Evolutionary conservation across 2,888 invertebrate species (phyloP), one percentile per base, ranked within the genome.

Genomic region (Dendrolimus houi): DNA sequence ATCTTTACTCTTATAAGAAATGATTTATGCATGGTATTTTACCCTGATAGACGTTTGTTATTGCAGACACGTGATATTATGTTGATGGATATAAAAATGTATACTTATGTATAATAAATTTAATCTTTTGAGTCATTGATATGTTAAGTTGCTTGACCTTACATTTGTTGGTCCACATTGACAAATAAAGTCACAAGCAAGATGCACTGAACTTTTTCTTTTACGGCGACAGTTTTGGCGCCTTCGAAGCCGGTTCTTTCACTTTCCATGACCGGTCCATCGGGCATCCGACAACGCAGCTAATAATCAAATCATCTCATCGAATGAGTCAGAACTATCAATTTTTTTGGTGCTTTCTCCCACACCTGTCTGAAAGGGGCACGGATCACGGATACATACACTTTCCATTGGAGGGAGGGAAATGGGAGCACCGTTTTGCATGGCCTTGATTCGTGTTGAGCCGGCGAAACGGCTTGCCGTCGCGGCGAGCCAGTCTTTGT

Each of bases 331-430:
- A 83, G 77, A 85, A 74, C 73, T 72, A 76, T 82, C 73, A 75
- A 74, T 82, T 85, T 29, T 86, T 87, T 83, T 73, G 84, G 82
- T 88, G 87, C 88, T 88, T 88, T 88, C 88, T 86, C 87, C 84
- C 85, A 84, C 87, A 86, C 87, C 86, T 88, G 87, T 75, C 81
- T 80, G 80, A 81, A 85, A 83, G 81, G 81, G 80, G 84, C 83
- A 83, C 85, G 82, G 79, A 82, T 85, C 85, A 81, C 88, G 88
- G 88, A 88, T 88, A 74, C 81, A 79, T 81, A 79, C 83, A 87
- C 88, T 88, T 88, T 88, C 88, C 86, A 88, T 83, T 78, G 75
- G 75, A 71, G 59, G 75, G 75, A 71, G 58, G 80, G 84, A 81
- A 85, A 87, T 85, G 61, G 63, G 47, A 47, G 47, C 47, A 47